Conservation (phyloP, 2,888 invertebrate species). For the Calephelis perditalis region DNA sequence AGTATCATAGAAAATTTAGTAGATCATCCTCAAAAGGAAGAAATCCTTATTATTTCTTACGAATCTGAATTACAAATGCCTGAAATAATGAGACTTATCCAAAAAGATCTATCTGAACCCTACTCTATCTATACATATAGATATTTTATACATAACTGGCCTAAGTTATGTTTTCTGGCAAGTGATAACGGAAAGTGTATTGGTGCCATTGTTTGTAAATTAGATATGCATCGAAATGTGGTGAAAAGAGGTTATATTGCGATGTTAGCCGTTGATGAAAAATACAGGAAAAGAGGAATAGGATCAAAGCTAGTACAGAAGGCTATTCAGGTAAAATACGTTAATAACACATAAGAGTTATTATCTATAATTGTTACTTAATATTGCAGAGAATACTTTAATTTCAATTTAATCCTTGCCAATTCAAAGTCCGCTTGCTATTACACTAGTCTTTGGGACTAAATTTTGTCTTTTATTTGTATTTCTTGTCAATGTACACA, state of each 20-base stretch:
- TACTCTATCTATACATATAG: slow-evolving; percentile 99
- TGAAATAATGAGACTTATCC: slow-evolving; percentile 98
- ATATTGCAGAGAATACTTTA: slow-evolving; percentile 12
- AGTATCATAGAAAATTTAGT: slow-evolving; percentile 36
- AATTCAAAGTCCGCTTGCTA: too few relatives aligned
- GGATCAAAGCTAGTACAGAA: slow-evolving; percentile 90
- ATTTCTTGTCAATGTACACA: too few relatives aligned
- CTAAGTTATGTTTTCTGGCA: slow-evolving; percentile 97
- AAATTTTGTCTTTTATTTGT: too few relatives aligned
- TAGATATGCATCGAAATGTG: slow-evolving; percentile 94
- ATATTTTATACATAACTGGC: slow-evolving; percentile 99
- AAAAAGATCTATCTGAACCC: slow-evolving; percentile 99
- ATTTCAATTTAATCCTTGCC: neutral
- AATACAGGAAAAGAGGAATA: slow-evolving; percentile 95
- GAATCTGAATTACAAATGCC: slow-evolving; percentile 98
- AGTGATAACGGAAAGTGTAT: slow-evolving; percentile 92
- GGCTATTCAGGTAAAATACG: slow-evolving; percentile 81
- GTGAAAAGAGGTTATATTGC: slow-evolving; percentile 98
- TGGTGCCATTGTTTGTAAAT: slow-evolving; percentile 99
- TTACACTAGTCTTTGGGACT: too few relatives aligned
- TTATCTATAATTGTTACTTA: slow-evolving; percentile 13
- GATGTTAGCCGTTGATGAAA: slow-evolving; percentile 98
- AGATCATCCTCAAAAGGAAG: slow-evolving; percentile 45
- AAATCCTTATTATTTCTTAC: slow-evolving; percentile 79
- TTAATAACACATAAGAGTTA: neutral